Conservation (phyloP, 92 coral and sea anemone genomes). For the Plumapathes pennacea region DNA sequence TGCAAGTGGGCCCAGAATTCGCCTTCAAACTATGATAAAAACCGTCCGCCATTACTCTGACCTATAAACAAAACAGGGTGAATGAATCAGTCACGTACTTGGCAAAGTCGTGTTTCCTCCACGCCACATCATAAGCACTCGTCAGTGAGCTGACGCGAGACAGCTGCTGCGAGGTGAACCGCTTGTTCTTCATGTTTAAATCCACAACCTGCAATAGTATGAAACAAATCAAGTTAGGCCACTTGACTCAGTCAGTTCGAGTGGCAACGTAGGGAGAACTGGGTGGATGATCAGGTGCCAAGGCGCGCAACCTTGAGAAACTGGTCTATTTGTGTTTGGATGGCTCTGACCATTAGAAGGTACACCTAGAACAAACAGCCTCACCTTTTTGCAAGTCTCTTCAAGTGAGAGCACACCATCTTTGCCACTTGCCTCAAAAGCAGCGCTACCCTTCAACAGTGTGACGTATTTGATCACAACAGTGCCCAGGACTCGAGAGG, state of each 20-base stretch:
- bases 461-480: conserved; percentile 67
- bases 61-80: no score
- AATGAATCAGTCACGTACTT: conserved; percentile 49
- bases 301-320: no score
- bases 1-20: no score
- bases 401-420: conserved; percentile 60
- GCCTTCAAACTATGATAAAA: no score
- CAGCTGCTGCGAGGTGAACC: conserved; percentile 59
- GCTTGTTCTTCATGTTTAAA: conserved; percentile 66
- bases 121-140: conserved; percentile 92
- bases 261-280: no score
- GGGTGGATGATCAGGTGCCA: no score
- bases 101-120: conserved; percentile 99
- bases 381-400: conserved; percentile 88
- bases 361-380: no score
- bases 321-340: no score
- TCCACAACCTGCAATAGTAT: conserved; percentile 80
- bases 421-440: conserved; percentile 16
- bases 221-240: no score
- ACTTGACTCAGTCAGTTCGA: no score
- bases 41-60: no score
- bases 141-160: conserved; percentile 81
- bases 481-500: conserved; percentile 84
- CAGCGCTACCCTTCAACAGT: conserved; percentile 46
- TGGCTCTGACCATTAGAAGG: no score